Conservation (phyloP, 2,888 invertebrate genomes). For the Cerastis leucographa region DNA sequence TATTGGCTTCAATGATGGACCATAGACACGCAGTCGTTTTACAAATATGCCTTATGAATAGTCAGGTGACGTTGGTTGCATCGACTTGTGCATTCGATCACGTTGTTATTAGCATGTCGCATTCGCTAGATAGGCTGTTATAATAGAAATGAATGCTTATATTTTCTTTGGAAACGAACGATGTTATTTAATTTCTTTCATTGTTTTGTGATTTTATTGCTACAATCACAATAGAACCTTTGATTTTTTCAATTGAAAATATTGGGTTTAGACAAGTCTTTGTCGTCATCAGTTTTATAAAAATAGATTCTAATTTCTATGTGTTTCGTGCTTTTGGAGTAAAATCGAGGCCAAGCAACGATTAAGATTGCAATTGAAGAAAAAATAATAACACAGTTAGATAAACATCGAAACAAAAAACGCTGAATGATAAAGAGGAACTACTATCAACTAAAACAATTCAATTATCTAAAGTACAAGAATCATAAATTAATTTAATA, state of each 20-base stretch:
- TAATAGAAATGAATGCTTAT: conserved; percentile 28
- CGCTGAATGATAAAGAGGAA: neutral
- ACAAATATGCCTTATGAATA: conserved; percentile 49
- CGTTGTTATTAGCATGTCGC: conserved; percentile 39
- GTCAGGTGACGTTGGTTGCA: conserved; percentile 47
- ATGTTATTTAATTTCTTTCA: conserved; percentile 14
- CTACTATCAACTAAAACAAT: conserved; percentile 4
- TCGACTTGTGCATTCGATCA: conserved; percentile 42
- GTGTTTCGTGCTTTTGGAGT: neutral
- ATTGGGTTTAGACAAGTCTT: neutral
- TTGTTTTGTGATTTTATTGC: conserved; percentile 1
- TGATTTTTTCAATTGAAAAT: neutral
- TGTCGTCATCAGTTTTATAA: neutral
- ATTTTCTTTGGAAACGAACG: conserved; percentile 17
- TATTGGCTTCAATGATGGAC: conserved; percentile 48
- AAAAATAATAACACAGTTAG: neutral
- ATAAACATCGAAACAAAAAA: neutral
- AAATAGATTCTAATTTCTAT: neutral
- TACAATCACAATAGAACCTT: neutral
- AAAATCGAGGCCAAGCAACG: neutral
- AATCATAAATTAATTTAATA: conserved; percentile 4
- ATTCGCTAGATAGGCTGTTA: neutral
- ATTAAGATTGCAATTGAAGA: neutral
- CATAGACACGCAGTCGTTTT: conserved; percentile 28
- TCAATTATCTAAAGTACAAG: neutral